Evolutionary conservation across 2,888 invertebrate genomes (phyloP), one percentile per base, ranked within the genome.

Genomic region (Cinara cedri): DNA sequence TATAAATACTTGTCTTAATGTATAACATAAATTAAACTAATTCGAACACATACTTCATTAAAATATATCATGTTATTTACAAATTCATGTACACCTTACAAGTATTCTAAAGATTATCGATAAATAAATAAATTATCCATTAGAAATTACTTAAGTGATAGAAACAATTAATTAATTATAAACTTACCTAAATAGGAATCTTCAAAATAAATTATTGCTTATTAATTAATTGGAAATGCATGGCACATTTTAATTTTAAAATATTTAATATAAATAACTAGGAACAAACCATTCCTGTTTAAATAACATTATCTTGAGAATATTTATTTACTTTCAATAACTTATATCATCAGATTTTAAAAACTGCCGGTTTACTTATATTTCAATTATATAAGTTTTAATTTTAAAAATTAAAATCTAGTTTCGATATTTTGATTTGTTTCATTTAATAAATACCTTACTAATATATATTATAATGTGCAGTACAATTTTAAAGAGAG

Each of bases 201-300:
- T 13, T 42, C 8, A 63, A 16, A 72, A 63, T 74, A 63, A 51
- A 63, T 34, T 26, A 72, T 51, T 16, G 2, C 72, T 74, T 74
- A 51, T 54, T 63, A 3, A 63, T 54, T 74, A 74, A 74, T 42
- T 75, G 65, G 51, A 75, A 75, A 75, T 75, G 74, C 65, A 75
- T 75, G 74, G 74, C 74, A 75, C 74, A 54, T 65, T 63, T 10
- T 63, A 21, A 42, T 74, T 72, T 34, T 62, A 60, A 60, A 55
- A 57, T 24, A 72, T 72, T 71, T 16, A 72, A 72, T 60, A 46
- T 49, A 63, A 60, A 26, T 51, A 63, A 42, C 60, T 63, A 74
- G 63, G 74, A 74, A 74, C 63, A 63, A 42, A 74, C 16, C 16
- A 14, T 63, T 74, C 74, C 51, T 51, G 63, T 74, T 74, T 46